A percentile compares a stretch with the other conserved stretches of the same genome.
These are phyloP conservation scores for Hafferia zeledoni DNA, from an alignment of 2,797 vertebrate species.

Conservation along the genomic window DNA sequence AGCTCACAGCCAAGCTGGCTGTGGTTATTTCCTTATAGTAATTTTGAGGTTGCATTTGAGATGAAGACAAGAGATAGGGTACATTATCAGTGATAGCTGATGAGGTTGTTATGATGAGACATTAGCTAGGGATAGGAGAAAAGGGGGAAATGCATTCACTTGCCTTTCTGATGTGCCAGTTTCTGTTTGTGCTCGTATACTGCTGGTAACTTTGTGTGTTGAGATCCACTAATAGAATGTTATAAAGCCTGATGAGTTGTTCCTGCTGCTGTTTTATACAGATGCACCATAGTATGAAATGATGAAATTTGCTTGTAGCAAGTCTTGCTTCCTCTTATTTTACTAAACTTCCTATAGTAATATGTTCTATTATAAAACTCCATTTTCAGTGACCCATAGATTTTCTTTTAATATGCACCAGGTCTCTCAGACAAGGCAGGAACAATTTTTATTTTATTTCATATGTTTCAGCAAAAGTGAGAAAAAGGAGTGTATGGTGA, in stretches of 20 bases:
- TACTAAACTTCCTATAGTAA: not conserved
- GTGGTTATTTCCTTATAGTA: not conserved
- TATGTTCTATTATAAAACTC: not conserved
- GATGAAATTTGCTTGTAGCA: not conserved
- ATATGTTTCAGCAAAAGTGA: not conserved
- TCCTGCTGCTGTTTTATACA: not conserved
- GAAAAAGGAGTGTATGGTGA: not conserved
- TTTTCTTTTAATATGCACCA: not conserved
- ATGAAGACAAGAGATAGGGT: not conserved
- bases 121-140: not conserved
- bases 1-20: not conserved
- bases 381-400: not conserved
- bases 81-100: not conserved
- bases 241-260: not conserved
- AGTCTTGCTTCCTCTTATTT: not conserved
- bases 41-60: not conserved
- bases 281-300: not conserved
- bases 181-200: not conserved
- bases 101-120: not conserved
- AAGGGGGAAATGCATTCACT: not conserved
- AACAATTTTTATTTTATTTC: not conserved
- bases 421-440: not conserved
- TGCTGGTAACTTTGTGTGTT: rapidly evolving
- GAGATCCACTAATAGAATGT: not conserved
- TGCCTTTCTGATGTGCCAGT: not conserved